phyloP scores from a whole-genome alignment of 2,888 invertebrate genomes.

The Nasonia oneida region DNA sequence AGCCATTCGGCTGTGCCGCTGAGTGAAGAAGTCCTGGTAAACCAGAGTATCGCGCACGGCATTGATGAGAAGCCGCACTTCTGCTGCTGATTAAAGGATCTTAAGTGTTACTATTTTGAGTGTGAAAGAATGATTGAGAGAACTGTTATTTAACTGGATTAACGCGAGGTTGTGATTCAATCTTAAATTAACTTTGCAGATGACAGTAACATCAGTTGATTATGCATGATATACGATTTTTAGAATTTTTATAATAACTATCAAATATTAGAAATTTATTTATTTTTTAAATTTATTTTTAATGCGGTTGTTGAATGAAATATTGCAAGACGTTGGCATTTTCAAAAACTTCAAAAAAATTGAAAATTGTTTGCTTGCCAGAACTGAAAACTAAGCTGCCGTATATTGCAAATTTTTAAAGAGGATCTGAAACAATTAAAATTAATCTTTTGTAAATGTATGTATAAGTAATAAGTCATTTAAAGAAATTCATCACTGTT shows the following conservation, averaged over 20 bases:
- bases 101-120: background rate
- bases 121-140: background rate
- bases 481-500: background rate
- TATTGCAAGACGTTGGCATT: background rate
- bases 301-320: background rate
- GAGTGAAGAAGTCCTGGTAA: slow-evolving; percentile 77
- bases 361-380: slow-evolving; percentile 4
- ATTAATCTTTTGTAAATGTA: background rate
- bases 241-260: background rate
- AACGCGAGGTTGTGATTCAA: background rate
- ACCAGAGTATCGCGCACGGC: slow-evolving; percentile 85
- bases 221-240: background rate
- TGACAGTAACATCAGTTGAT: background rate
- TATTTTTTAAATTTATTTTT: background rate
- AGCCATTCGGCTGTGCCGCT: slow-evolving; percentile 74
- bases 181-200: background rate
- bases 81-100: slow-evolving; percentile 81
- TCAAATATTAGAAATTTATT: background rate
- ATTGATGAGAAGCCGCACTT: slow-evolving; percentile 82
- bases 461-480: background rate
- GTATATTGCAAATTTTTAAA: background rate
- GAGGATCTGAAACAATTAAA: background rate
- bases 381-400: slow-evolving; percentile 26
- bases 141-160: background rate
- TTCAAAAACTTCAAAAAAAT: background rate